phyloP scores from a whole-genome alignment of 2,797 vertebrate genomes.

The Heliangelus exortis region DNA sequence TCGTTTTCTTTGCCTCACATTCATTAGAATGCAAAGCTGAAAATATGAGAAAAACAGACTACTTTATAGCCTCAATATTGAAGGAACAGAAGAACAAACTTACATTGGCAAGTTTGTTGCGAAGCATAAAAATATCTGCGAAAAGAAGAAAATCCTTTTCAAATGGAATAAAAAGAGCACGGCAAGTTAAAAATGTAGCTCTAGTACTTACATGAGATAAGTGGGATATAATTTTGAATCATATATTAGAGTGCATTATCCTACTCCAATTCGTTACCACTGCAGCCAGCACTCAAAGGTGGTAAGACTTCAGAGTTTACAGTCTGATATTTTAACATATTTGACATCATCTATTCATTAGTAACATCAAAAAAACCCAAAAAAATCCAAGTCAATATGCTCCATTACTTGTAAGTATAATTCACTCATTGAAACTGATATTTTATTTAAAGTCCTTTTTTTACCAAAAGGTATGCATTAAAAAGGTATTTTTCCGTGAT shows the following conservation, averaged over 20 bases:
- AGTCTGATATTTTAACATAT: not conserved
- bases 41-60: conserved; percentile 63
- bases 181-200: not conserved
- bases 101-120: conserved; percentile 22
- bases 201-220: not conserved
- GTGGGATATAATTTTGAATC: not conserved
- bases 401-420: not conserved
- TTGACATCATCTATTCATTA: not conserved
- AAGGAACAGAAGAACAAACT: conserved; percentile 20
- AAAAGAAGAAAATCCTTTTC: not conserved
- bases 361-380: not conserved
- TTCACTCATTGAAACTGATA: not conserved
- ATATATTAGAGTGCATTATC: not conserved
- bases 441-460: not conserved
- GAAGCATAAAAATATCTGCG: conserved; percentile 38
- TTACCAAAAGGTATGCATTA: not conserved
- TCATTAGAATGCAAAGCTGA: conserved; percentile 33
- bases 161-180: not conserved
- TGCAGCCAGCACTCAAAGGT: not conserved
- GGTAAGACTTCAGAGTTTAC: not conserved
- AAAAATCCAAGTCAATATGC: not conserved
- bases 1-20: not conserved
- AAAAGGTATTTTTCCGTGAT: not conserved
- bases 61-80: not conserved
- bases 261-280: not conserved